phyloP scores from a whole-genome alignment of 2,888 invertebrate genomes.

The Polydrusus pterygomalis region DNA sequence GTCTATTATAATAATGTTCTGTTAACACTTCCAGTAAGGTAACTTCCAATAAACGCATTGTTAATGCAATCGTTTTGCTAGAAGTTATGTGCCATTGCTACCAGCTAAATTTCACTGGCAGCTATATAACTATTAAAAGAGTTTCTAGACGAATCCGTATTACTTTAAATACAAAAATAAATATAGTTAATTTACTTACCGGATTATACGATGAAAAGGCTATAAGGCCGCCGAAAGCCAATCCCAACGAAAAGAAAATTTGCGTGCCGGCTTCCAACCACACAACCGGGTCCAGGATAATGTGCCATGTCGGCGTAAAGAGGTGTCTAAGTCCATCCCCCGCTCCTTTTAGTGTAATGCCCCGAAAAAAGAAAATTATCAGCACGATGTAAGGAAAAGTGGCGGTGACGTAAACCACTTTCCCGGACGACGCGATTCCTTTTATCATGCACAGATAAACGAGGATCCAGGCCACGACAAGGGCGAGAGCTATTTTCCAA shows the following conservation, averaged over 20 bases:
- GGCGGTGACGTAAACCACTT: conserved; percentile 97
- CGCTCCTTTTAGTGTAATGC: conserved; percentile 86
- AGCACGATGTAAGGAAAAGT: conserved; percentile 97
- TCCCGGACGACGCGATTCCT: conserved; percentile 97
- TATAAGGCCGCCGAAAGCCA: conserved; percentile 96
- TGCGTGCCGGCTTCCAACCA: conserved; percentile 99
- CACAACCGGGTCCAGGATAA: conserved; percentile 92
- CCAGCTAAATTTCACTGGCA: too few species aligned
- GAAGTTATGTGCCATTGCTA: too few species aligned
- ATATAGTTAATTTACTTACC: conserved; percentile 71
- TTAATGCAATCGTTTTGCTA: too few species aligned
- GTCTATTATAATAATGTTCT: too few species aligned
- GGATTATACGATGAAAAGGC: conserved; percentile 98
- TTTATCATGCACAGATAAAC: conserved; percentile 98
- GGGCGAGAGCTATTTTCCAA: conserved; percentile 91
- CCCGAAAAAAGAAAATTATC: conserved; percentile 96
- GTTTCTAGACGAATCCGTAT: too few species aligned
- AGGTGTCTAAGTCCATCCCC: conserved; percentile 89
- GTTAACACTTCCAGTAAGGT: too few species aligned
- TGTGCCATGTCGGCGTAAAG: conserved; percentile 95
- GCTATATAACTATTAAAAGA: too few species aligned
- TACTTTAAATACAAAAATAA: neutral
- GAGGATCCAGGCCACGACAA: conserved; percentile 93
- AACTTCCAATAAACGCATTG: too few species aligned
- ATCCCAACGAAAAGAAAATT: conserved; percentile 96